phyloP scores from a whole-genome alignment of 2,797 vertebrate genomes.

The Fratercula arctica region DNA sequence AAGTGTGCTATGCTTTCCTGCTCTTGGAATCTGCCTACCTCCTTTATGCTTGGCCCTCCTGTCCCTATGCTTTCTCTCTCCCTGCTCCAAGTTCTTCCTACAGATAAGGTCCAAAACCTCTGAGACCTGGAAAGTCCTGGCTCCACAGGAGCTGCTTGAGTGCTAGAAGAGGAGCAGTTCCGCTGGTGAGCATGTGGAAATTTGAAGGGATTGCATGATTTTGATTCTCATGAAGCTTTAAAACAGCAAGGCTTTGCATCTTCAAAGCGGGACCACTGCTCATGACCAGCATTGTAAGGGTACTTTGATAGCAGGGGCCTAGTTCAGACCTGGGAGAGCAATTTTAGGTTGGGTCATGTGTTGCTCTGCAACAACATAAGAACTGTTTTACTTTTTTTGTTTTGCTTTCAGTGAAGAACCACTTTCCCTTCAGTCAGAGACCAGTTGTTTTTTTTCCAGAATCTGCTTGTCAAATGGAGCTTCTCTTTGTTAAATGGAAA shows the following conservation, averaged over 20 bases:
- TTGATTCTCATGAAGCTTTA: not conserved
- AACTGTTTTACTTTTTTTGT: not conserved
- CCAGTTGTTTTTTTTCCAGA: not conserved
- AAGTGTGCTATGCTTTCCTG: not conserved
- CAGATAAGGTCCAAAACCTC: not conserved
- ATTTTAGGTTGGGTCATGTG: not conserved
- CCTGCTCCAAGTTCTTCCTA: not conserved
- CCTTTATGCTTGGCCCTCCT: not conserved
- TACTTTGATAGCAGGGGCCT: not conserved
- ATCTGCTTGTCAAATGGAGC: not conserved
- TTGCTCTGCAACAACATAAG: not conserved
- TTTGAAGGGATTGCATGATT: not conserved
- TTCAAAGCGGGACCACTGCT: not conserved
- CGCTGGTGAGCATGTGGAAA: not conserved
- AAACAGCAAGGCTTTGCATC: not conserved
- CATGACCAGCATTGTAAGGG: not conserved
- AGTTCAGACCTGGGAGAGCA: not conserved
- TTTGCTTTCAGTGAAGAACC: not conserved
- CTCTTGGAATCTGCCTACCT: not conserved
- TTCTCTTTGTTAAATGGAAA: constrained; percentile 20
- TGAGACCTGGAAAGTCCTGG: not conserved
- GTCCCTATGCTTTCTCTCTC: not conserved
- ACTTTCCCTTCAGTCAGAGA: not conserved
- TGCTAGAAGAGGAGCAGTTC: not conserved
- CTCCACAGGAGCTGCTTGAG: not conserved